phyloP scores from a whole-genome alignment of 2,888 invertebrate genomes.

The Sialis lutaria region DNA sequence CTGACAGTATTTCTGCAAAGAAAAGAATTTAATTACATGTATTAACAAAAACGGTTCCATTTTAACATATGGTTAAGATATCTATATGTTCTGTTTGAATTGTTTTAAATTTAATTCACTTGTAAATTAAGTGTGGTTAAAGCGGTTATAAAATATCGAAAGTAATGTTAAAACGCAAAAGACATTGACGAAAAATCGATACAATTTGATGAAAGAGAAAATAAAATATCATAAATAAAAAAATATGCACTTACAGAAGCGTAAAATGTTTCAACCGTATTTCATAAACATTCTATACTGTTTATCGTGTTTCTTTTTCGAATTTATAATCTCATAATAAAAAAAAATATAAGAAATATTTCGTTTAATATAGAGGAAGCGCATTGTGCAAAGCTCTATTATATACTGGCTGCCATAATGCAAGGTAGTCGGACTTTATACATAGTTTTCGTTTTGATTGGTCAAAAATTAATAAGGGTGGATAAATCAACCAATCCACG shows the following conservation, averaged over 20 bases:
- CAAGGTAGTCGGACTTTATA: conserved; percentile 71
- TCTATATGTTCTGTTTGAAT: no score
- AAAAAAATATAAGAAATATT: conserved; percentile 15
- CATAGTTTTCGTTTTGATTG: conserved; percentile 49
- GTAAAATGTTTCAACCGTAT: neutral
- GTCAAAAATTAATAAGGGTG: conserved; percentile 21
- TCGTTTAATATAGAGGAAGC: conserved; percentile 57
- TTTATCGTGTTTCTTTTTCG: conserved; percentile 1
- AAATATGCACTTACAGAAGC: neutral
- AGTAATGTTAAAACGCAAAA: no score
- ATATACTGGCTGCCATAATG: conserved; percentile 97
- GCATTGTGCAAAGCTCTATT: conserved; percentile 78
- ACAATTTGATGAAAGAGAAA: no score
- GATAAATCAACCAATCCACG: neutral
- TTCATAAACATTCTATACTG: conserved; percentile 3
- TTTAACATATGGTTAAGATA: no score
- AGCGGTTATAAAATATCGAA: no score
- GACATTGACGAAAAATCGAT: no score
- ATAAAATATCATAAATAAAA: neutral
- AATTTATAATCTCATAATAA: conserved; percentile 1
- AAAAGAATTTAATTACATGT: no score
- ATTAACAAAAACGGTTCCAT: no score
- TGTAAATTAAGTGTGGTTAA: no score
- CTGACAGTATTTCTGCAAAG: no score
- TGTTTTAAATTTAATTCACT: no score